phyloP scores from a whole-genome alignment of 2,888 invertebrate genomes.

The Cordilura impudica region DNA sequence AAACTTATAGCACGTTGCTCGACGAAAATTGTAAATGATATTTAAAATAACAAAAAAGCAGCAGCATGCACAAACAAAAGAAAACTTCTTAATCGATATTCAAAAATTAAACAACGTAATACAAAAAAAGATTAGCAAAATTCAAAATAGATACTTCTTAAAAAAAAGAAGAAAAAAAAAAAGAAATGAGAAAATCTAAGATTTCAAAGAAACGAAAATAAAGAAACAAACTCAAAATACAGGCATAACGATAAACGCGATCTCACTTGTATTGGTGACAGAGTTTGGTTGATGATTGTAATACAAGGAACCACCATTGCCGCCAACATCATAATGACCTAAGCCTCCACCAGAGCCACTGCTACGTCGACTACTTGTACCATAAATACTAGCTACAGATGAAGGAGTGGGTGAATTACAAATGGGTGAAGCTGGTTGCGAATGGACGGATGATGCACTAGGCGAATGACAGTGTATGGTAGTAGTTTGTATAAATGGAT shows the following conservation, averaged over 20 bases:
- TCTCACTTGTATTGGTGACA: slow-evolving; percentile 73
- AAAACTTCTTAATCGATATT: not conserved
- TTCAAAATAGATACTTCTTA: slow-evolving; percentile 7
- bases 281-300: slow-evolving; percentile 59
- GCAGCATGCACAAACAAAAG: slow-evolving; percentile 69
- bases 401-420: slow-evolving; percentile 72
- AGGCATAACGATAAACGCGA: slow-evolving; percentile 67
- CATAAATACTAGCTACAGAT: slow-evolving; percentile 65
- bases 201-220: slow-evolving; percentile 36
- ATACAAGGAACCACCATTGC: slow-evolving; percentile 67
- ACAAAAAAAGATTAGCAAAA: slow-evolving; percentile 29
- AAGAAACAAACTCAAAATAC: slow-evolving; percentile 60
- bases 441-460: slow-evolving; percentile 65
- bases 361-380: slow-evolving; percentile 59
- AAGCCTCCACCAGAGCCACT: slow-evolving; percentile 66
- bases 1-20: slow-evolving; percentile 13
- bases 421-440: slow-evolving; percentile 71
- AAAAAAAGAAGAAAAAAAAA: slow-evolving; percentile 34
- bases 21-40: slow-evolving; percentile 34
- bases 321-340: slow-evolving; percentile 66
- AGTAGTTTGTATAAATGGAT: slow-evolving; percentile 78
- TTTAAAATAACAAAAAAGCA: slow-evolving; percentile 59
- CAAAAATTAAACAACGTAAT: slow-evolving; percentile 27
- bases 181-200: too few species aligned
- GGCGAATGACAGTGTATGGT: slow-evolving; percentile 75